Base-by-base conservation (phyloP, 2,797 vertebrate species). In the Kryptolebias ocellatus region DNA sequence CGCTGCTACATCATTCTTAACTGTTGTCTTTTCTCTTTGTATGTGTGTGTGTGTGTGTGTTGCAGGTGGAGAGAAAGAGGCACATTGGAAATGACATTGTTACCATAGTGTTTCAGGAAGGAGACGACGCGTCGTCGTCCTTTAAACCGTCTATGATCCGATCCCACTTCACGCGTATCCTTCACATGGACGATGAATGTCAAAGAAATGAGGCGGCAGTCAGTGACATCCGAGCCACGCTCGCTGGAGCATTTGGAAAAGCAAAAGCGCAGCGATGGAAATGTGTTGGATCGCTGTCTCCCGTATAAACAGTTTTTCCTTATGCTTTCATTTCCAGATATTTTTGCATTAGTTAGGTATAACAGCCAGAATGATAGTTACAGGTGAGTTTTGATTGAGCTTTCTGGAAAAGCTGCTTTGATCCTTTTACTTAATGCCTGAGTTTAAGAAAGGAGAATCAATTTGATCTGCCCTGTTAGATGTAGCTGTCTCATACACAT, bases 151-250 rank as follows among this genome's bases (percentile, higher is more conserved):
- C 97, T 60, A 99, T 99, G 97, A 99, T 99, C 89, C 95, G 98
- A 67, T 99, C 98, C 61, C 98, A 99, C 92, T 99, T 99, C 85
- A 99, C 98, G 62, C 98, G 98, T 99, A 99, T 99, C 98, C 95
- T 94, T 92, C 61, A 60, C 60, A 2, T 5, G 4, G 29, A 67
- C 53, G 44, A 12, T 17, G 70, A 42, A 54, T 37, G 63, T 56
- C 54, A 55, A 34, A 61, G 71, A 64, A 44, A 72, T 64, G 2
- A 63, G 57, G 66, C 49, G 58, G 67, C 52, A 39, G 58, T 67
- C 67, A 28, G 45, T 6, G 12, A 54, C 24, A 6, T 24, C 15
- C 37, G 24, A 52, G 24, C 10, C 47, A 1, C 2, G 47, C 37
- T 49, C 28, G 18, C 53, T 56, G 9, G 17, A 70, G 34, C 39